Evolutionary conservation across 1,140 invertebrate species (phyloP).

Genomic region (Brachionus plicatilis): DNA sequence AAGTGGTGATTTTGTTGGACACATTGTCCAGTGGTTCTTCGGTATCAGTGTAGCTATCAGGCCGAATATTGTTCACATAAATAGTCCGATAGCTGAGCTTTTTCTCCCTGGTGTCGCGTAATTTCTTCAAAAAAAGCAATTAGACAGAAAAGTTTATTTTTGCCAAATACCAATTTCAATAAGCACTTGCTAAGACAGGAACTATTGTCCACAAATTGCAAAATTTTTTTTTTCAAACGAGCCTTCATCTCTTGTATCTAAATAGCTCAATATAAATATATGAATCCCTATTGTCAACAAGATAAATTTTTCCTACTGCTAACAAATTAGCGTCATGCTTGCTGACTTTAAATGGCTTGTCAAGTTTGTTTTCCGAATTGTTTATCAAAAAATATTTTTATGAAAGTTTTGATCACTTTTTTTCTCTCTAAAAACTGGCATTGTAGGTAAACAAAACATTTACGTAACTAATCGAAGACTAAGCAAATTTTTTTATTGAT

Average conservation of each 20-base stretch:
- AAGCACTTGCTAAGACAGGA: not conserved
- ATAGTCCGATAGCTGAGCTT: not conserved
- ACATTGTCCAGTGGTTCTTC: not conserved
- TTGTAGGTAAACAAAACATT: not conserved
- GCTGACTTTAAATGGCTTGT: not conserved
- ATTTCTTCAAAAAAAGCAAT: not conserved
- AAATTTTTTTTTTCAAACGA: not conserved
- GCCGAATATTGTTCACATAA: not conserved
- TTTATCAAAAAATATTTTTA: not conserved
- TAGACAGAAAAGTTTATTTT: not conserved
- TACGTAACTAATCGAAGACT: not conserved
- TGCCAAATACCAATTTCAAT: not conserved
- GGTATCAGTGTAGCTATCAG: not conserved
- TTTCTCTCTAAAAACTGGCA: not conserved
- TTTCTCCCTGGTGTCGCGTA: constrained; percentile 17
- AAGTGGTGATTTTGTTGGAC: not conserved
- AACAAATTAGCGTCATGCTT: not conserved
- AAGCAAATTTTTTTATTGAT: not conserved
- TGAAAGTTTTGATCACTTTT: not conserved
- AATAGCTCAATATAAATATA: not conserved
- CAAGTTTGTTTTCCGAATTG: not conserved
- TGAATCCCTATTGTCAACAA: not conserved
- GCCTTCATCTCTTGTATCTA: not conserved
- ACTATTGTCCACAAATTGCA: constrained; percentile 8
- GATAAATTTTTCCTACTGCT: not conserved